A percentile compares a stretch with the other conserved stretches of the same genome.
These are phyloP conservation scores for Sepioteuthis lessoniana DNA, from an alignment of 2,888 invertebrate genomes.

Conservation along the genomic window DNA sequence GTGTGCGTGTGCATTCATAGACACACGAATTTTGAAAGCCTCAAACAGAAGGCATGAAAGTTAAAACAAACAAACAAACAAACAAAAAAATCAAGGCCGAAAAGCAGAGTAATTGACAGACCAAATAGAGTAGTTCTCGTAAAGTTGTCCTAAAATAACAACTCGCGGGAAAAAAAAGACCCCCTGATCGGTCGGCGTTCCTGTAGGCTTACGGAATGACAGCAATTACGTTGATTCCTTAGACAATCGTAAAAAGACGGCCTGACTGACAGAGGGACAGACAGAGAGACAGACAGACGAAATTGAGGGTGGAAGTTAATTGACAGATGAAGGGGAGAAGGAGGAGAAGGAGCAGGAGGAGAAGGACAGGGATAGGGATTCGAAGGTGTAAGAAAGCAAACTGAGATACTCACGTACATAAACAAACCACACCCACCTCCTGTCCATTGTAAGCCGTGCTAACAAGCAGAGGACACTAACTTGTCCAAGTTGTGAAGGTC, in stretches of 20 bases:
- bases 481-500: background rate
- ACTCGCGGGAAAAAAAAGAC: background rate
- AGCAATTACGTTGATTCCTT: slow-evolving; percentile 1
- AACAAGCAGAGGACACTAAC: background rate
- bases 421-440: background rate
- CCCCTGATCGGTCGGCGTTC: background rate
- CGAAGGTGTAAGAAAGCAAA: background rate
- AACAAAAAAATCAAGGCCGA: background rate
- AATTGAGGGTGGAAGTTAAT: background rate
- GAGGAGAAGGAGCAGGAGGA: too few relatives aligned
- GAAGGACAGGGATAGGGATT: background rate
- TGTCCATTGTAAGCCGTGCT: background rate
- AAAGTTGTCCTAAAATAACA: background rate
- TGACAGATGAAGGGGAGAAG: background rate
- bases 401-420: slow-evolving; percentile 7
- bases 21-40: background rate
- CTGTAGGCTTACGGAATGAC: background rate
- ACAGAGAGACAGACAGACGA: background rate
- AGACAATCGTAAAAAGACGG: slow-evolving; percentile 1
- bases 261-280: background rate
- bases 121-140: background rate
- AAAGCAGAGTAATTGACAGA: background rate
- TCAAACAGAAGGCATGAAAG: background rate
- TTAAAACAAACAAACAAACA: background rate
- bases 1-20: too few relatives aligned